Base-by-base conservation (phyloP, 2,888 invertebrate species). In the Dexiosoma caninum region DNA sequence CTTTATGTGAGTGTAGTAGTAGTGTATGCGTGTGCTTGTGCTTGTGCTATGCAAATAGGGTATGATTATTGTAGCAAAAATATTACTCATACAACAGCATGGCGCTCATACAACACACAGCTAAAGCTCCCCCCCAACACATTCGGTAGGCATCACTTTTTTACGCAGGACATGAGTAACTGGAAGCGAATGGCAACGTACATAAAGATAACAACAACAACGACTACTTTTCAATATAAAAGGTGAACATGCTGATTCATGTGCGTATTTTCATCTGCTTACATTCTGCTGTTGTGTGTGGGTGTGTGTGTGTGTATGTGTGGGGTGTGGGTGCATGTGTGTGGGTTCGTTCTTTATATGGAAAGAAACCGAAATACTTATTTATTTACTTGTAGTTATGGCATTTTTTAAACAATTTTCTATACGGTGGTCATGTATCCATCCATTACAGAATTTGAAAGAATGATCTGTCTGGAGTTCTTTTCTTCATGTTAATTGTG, bases 131-230 rank as follows among this genome's bases (percentile, higher is more conserved):
- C 23, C 16, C n/a, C 30, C n/a, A 14, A 19, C 12, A 12, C 69
- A 27, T 9, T 42, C 9, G 27, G 10, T 44, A 37, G 75, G 66
- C 53, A 35, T 16, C 30, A 40, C 51, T 69, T 78, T 66, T 79
- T 66, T 59, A 70, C 79, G 70, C 79, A 79, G 69, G 75, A 64
- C 70, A 66, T 42, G 42, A 66, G 37, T 21, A 23, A 40, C 27
- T 42, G 42, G 32, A 8, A 32, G 0, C 14, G 42, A 27, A 46
- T 40, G 51, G 21, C 59, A 49, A 32, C 16, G 19, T 14, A 16
- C 16, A 27, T 14, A 16, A 75, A 30, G 46, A 10, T 40, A 75
- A 51, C 30, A 60, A 40, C 8, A 27, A 49, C n/a, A n/a, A n/a
- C n/a, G n/a, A 23, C 51, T 32, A 23, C 49, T 21, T 32, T 66